Evolutionary conservation across 2,888 invertebrate genomes (phyloP), one percentile per base, ranked within the genome.

Genomic region (Gortyna flavago): DNA sequence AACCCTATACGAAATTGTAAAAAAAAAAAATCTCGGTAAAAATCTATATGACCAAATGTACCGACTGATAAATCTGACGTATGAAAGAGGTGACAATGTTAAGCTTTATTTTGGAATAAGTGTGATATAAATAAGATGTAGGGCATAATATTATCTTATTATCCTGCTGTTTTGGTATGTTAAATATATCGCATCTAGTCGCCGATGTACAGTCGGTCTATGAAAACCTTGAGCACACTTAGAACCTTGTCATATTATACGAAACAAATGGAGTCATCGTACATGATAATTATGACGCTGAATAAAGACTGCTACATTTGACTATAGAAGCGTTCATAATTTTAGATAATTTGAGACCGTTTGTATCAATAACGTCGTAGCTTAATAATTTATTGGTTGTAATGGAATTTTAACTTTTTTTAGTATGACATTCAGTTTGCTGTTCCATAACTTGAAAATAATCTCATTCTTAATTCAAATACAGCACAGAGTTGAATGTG

Each of bases 171-270:
- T 75, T 79, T 66, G 64, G 18, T 68, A 72, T 72, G 59, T 80
- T 41, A 38, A 65, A 16, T 72, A n/a, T 75, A 44, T 75, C 29
- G 18, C 59, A 77, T 79, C 72, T 87, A 76, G 73, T 87, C 79
- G 66, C 74, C 13, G n/a, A 70, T 68, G 51, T 70, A 59, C n/a
- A 69, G 68, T 81, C n/a, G 51, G 38, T 51, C 3, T 76, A 44
- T 54, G 51, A 66, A 61, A 80, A 67, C 29, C 21, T 61, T 66
- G 80, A 59, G 5, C n/a, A 18, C 21, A 41, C 0, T 51, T n/a
- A 48, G 18, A 65, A 29, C 29, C 72, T 48, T 72, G 62, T 64
- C 69, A 44, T 29, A 29, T 44, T 69, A 72, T 11, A 65, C 16
- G 7, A 48, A 8, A 41, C 21, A 25, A 25, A 29, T 21, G 13